These are phyloP conservation scores for Sinella curviseta DNA, from an alignment of 1,140 invertebrate species.

Conservation along the genomic window DNA sequence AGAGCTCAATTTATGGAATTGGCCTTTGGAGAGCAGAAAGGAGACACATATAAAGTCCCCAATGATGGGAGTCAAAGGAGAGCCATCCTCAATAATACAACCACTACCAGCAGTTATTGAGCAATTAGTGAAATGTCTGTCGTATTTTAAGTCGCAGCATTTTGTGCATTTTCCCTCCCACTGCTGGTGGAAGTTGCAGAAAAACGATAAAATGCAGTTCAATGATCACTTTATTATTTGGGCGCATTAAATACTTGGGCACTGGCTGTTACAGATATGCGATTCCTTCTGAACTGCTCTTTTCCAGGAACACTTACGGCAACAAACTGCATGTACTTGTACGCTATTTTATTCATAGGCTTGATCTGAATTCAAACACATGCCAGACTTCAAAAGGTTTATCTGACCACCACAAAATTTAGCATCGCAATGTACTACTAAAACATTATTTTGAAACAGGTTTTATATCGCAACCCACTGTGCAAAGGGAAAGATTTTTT, in stretches of 20 bases:
- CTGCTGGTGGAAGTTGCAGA: background rate
- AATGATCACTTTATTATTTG: background rate
- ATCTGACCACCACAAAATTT: no score
- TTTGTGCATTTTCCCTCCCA: background rate
- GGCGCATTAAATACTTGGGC: background rate
- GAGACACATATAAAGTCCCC: background rate
- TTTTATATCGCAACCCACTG: no score
- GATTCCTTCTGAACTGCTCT: no score
- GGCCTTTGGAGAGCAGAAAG: background rate
- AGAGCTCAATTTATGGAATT: background rate
- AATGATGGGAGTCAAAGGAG: background rate
- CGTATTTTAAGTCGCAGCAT: background rate
- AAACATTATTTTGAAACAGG: no score
- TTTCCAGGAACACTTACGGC: no score
- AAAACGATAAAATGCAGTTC: background rate
- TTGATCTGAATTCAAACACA: no score
- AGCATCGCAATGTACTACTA: no score
- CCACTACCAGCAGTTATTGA: background rate
- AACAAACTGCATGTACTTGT: no score
- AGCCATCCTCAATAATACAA: background rate
- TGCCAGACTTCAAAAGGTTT: no score
- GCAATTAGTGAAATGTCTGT: slow-evolving; percentile 12
- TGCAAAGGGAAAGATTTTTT: no score
- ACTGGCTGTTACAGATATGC: no score
- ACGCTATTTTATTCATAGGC: no score